phyloP scores from a whole-genome alignment of 2,797 vertebrate species.

The Myotis myotis region DNA sequence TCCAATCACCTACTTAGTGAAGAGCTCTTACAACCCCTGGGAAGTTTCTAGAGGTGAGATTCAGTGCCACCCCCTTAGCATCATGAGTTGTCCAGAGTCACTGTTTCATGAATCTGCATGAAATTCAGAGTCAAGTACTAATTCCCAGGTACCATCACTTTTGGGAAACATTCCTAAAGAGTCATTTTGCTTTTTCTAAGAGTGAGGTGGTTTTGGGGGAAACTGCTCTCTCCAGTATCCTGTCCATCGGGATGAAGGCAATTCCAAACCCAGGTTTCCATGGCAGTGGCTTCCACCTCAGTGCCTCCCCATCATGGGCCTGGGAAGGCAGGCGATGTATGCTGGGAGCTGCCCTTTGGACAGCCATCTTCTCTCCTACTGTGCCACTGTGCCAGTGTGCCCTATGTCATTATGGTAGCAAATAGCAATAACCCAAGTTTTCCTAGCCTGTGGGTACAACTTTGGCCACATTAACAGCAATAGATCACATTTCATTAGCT shows the following conservation, averaged over 20 bases:
- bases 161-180: background rate
- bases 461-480: background rate
- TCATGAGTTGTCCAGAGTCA: background rate
- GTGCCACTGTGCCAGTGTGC: background rate
- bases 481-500: background rate
- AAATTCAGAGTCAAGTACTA: background rate
- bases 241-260: background rate
- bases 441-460: background rate
- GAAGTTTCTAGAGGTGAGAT: background rate
- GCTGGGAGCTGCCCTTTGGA: background rate
- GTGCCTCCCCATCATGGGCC: background rate
- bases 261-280: background rate
- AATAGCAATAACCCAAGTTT: background rate
- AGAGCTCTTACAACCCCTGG: background rate
- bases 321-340: background rate
- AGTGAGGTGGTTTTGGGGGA: background rate
- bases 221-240: background rate
- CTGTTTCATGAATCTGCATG: background rate
- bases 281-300: background rate
- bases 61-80: background rate
- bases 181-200: slow-evolving; percentile 18
- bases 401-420: background rate
- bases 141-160: background rate
- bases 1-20: background rate
- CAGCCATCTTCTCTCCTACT: background rate